Percentiles rank a stretch among this genome's conserved stretches.
phyloP scores from a whole-genome alignment of 2,113 vertebrate species.

The Dolichallabes microphthalmus region DNA sequence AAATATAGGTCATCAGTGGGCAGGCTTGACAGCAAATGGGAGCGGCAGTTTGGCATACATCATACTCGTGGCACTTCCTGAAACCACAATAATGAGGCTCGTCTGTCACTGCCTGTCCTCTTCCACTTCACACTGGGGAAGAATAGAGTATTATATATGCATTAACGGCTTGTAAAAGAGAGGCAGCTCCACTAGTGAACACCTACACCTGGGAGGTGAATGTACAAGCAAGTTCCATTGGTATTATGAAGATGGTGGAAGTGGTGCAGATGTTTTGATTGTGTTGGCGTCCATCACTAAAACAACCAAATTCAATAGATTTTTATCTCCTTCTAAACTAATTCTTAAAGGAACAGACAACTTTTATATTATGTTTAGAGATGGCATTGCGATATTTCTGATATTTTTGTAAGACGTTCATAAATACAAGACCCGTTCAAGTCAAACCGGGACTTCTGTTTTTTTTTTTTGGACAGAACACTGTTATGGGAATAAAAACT shows the following conservation, averaged over 20 bases:
- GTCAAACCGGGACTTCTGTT: no score
- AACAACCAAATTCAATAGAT: background rate
- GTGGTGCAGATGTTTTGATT: background rate
- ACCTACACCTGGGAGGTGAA: conserved; percentile 31
- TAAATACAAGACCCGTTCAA: background rate
- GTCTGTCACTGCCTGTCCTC: conserved; percentile 43
- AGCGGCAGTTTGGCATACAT: conserved; percentile 34
- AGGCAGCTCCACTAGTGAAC: background rate
- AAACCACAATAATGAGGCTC: conserved; percentile 54
- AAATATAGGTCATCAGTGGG: conserved; percentile 67
- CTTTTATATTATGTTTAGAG: background rate
- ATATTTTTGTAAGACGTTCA: background rate
- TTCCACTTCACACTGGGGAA: conserved; percentile 28
- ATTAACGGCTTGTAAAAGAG: conserved; percentile 39
- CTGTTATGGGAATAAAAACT: no score
- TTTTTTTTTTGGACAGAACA: no score
- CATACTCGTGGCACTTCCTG: conserved; percentile 46
- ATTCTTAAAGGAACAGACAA: background rate
- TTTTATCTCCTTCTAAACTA: background rate
- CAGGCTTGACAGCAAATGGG: conserved; percentile 13
- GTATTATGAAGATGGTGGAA: conserved; percentile 16
- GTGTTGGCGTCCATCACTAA: background rate
- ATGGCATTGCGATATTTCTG: background rate
- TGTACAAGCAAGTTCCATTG: conserved; percentile 53
- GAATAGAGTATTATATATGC: conserved; percentile 44